Evolutionary conservation across 2,797 vertebrate genomes (phyloP), one percentile per base, ranked within the genome.

Genomic region (Acestrorhynchus altus): DNA sequence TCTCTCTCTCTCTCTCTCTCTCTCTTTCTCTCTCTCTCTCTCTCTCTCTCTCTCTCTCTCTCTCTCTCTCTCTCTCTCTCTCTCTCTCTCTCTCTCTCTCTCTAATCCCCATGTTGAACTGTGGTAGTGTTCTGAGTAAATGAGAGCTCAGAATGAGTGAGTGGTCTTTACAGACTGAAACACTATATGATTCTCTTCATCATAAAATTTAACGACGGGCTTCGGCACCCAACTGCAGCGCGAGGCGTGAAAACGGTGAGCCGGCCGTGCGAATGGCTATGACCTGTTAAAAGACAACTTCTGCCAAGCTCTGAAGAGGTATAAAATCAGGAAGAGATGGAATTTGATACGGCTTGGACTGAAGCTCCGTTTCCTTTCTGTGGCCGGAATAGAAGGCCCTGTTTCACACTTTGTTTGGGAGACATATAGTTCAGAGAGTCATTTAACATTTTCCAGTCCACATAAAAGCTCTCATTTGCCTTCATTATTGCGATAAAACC

Each of bases 91-190:
- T 18, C 47, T 7, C 15, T 49, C 47, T 13, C 15, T 2, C 46
- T 16, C 13, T 12, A 2, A 13, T 6, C 13, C 13, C 46, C 4
- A 1, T 35, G 2, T 26, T 51, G 49, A 28, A 44, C 15, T 60
- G 42, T 12, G n/a, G 46, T n/a, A 47, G 20, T 61, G 18, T n/a
- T 20, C n/a, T 60, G 40, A 39, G 40, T 44, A 63, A 20, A 44
- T 44, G 39, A 44, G 60, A 11, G 40, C 4, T 22, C n/a, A 13
- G 40, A 44, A 44, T 65, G 39, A 44, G 7, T 13, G 4, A 72
- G 66, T 72, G 69, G 60, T 61, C 56, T 72, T 77, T 67, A 73
- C 74, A 77, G 54, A 59, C 61, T 77, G 74, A 65, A 77, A 73
- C 79, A 72, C 68, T 73, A 81, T 72, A 67, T 46, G 63, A 47